phyloP scores from a whole-genome alignment of 2,888 invertebrate species.

The Hirtodrosophila cameraria region DNA sequence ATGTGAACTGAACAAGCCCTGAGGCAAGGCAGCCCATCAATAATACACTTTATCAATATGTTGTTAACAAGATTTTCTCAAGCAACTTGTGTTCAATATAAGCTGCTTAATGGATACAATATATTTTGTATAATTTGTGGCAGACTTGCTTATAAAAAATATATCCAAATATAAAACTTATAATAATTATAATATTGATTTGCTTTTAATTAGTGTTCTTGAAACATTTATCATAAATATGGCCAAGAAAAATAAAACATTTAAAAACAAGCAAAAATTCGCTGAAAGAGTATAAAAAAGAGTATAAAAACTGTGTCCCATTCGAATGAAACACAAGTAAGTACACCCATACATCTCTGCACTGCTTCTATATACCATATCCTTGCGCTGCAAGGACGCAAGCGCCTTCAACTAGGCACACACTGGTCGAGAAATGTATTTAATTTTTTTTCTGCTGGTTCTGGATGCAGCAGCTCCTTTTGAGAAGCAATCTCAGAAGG shows the following conservation, averaged over 20 bases:
- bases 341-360: neutral
- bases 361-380: constrained; percentile 16
- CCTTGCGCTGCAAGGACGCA: constrained; percentile 36
- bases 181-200: too few relatives aligned
- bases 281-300: constrained; percentile 26
- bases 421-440: constrained; percentile 60
- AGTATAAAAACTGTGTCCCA: constrained; percentile 24
- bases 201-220: neutral
- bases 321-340: neutral
- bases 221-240: neutral
- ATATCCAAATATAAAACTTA: too few relatives aligned
- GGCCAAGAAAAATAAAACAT: neutral
- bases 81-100: neutral
- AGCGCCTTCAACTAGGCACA: constrained; percentile 48
- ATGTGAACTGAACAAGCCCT: constrained; percentile 20
- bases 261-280: too few relatives aligned
- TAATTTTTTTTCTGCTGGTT: constrained; percentile 7
- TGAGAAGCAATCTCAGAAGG: constrained; percentile 61
- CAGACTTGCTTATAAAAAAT: too few relatives aligned
- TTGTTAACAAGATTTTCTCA: constrained; percentile 10
- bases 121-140: too few relatives aligned
- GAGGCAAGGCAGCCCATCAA: constrained; percentile 2
- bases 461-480: constrained; percentile 25
- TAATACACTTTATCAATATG: constrained; percentile 18
- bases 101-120: neutral